Percentiles rank a stretch among this genome's conserved stretches.
Evolutionary conservation across 2,888 invertebrate genomes (phyloP).

Genomic region (Torymus aiolomorphi): DNA sequence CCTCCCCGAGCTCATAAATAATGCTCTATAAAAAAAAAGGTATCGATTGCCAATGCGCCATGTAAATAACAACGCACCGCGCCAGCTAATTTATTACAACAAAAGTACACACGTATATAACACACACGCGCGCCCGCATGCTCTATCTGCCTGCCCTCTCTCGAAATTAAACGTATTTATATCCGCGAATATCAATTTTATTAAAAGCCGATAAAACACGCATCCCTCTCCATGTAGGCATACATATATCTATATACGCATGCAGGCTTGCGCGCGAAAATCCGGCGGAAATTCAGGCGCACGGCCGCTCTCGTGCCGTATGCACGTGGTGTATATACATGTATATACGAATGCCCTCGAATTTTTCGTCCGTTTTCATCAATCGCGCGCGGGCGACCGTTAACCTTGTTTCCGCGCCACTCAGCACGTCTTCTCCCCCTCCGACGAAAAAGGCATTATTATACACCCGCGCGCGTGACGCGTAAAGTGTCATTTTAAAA

Average conservation of each 20-base stretch:
- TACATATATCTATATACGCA: too few species aligned
- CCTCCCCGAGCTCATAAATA: too few species aligned
- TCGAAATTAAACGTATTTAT: background rate
- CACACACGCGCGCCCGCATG: too few species aligned
- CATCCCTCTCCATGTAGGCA: background rate
- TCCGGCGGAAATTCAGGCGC: constrained; percentile 9
- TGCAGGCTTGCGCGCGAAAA: background rate
- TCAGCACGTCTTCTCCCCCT: constrained; percentile 5
- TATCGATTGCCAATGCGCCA: too few species aligned
- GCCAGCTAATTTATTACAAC: too few species aligned
- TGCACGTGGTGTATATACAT: too few species aligned
- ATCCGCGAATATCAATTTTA: background rate
- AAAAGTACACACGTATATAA: too few species aligned
- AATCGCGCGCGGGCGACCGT: constrained; percentile 32
- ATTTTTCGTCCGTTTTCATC: constrained; percentile 7
- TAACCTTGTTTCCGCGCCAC: constrained; percentile 44
- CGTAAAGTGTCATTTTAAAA: constrained; percentile 9
- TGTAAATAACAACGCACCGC: too few species aligned
- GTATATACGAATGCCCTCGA: background rate
- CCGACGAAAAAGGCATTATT: background rate
- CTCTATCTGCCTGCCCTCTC: too few species aligned
- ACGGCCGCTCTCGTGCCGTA: background rate
- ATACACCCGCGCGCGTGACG: background rate
- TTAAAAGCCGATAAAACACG: constrained; percentile 26
- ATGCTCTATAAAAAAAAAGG: too few species aligned